A percentile compares a stretch with the other conserved stretches of the same genome.
These are phyloP conservation scores for Penaeus vannamei DNA, from an alignment of 1,140 invertebrate genomes.

Conservation along the genomic window DNA sequence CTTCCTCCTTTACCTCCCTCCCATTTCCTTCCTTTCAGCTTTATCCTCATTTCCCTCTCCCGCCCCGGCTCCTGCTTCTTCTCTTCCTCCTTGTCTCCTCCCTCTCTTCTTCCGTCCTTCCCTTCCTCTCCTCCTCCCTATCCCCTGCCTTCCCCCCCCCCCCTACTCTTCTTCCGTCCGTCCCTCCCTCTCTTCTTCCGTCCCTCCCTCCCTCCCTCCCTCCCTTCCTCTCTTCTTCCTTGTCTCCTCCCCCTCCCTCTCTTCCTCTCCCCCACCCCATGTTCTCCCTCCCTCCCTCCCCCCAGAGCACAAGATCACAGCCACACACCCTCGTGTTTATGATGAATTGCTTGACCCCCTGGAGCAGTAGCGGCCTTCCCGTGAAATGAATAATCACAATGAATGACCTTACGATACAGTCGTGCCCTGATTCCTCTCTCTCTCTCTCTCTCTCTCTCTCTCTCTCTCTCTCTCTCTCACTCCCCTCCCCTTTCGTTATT, in stretches of 20 bases:
- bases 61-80: too few species aligned
- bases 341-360: too few species aligned
- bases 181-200: not conserved
- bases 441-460: conserved; percentile 19
- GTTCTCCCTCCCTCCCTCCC: not conserved
- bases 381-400: too few species aligned
- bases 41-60: not conserved
- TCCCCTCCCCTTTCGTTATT: conserved; percentile 4
- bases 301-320: too few species aligned
- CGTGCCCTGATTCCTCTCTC: not conserved
- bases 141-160: not conserved
- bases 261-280: not conserved
- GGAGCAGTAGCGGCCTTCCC: too few species aligned
- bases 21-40: not conserved
- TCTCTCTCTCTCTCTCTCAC: conserved; percentile 24
- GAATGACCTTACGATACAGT: too few species aligned
- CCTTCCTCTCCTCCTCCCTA: not conserved
- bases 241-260: not conserved
- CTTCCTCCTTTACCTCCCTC: not conserved
- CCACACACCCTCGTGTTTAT: too few species aligned
- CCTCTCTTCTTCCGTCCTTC: not conserved
- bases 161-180: not conserved
- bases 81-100: not conserved
- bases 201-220: conserved; percentile 36
- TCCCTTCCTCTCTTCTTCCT: conserved; percentile 50